Conservation (phyloP, 2,888 invertebrate genomes). For the Hypolimnas misippus region DNA sequence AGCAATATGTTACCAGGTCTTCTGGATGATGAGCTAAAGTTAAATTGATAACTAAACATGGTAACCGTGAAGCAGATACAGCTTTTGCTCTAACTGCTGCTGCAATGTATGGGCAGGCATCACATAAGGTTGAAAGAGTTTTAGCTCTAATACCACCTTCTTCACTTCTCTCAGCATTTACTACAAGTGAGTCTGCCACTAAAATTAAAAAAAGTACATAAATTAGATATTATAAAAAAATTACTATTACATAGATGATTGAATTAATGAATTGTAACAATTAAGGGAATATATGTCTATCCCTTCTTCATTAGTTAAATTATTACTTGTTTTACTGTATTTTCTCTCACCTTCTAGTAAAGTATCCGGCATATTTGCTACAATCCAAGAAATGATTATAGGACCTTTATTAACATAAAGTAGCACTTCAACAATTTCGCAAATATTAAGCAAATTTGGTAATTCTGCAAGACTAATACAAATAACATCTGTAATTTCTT, state of each 20-base stretch:
- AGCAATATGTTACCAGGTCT: slow-evolving; percentile 79
- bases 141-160: slow-evolving; percentile 94
- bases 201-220: slow-evolving; percentile 41
- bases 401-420: slow-evolving; percentile 95
- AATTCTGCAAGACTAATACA: slow-evolving; percentile 97
- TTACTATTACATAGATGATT: not conserved
- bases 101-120: slow-evolving; percentile 95
- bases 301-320: not conserved
- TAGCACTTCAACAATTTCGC: slow-evolving; percentile 93
- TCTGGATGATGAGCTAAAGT: slow-evolving; percentile 88
- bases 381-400: slow-evolving; percentile 94
- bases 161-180: slow-evolving; percentile 93
- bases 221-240: not conserved
- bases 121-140: slow-evolving; percentile 91
- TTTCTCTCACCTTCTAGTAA: slow-evolving; percentile 90
- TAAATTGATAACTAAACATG: slow-evolving; percentile 92
- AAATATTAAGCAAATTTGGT: slow-evolving; percentile 92
- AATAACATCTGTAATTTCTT: slow-evolving; percentile 97
- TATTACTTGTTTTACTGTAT: not conserved
- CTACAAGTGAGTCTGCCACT: slow-evolving; percentile 93
- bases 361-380: slow-evolving; percentile 97
- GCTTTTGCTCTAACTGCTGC: slow-evolving; percentile 93
- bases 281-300: no score
- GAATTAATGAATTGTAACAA: no score
- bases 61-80: slow-evolving; percentile 94